Conservation (phyloP, 2,797 vertebrate genomes). For the Crypturellus tataupa region DNA sequence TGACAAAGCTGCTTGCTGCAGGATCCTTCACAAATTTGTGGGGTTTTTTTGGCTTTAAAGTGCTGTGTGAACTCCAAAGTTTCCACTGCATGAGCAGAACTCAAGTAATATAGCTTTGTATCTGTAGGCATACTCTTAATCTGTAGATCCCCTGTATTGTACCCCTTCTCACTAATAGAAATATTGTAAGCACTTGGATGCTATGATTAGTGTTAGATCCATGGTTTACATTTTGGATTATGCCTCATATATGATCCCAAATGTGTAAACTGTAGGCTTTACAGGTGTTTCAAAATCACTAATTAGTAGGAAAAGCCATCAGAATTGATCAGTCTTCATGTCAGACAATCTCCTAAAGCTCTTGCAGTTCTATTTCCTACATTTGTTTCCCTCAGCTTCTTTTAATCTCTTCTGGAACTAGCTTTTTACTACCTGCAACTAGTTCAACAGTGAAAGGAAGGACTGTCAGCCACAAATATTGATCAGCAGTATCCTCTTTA, state of each 20-base stretch:
- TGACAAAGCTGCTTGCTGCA: background rate
- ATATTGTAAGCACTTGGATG: fast-evolving
- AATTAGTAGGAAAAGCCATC: background rate
- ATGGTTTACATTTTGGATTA: background rate
- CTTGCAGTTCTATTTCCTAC: background rate
- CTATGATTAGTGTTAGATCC: background rate
- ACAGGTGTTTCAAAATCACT: background rate
- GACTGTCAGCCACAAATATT: background rate
- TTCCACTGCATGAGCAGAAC: background rate
- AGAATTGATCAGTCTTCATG: background rate
- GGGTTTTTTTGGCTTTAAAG: background rate
- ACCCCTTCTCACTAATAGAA: background rate
- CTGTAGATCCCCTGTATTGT: background rate
- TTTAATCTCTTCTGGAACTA: background rate
- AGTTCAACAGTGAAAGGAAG: background rate
- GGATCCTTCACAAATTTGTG: background rate
- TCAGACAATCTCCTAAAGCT: background rate
- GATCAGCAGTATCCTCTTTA: background rate
- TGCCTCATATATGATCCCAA: background rate
- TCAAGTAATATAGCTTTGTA: background rate
- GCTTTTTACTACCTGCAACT: fast-evolving
- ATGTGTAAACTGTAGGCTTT: background rate
- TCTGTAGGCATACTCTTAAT: background rate
- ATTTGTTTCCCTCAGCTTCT: background rate
- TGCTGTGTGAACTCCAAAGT: background rate